Base-by-base conservation (phyloP, 2,113 vertebrate genomes). In the Aphyosemion australe region DNA sequence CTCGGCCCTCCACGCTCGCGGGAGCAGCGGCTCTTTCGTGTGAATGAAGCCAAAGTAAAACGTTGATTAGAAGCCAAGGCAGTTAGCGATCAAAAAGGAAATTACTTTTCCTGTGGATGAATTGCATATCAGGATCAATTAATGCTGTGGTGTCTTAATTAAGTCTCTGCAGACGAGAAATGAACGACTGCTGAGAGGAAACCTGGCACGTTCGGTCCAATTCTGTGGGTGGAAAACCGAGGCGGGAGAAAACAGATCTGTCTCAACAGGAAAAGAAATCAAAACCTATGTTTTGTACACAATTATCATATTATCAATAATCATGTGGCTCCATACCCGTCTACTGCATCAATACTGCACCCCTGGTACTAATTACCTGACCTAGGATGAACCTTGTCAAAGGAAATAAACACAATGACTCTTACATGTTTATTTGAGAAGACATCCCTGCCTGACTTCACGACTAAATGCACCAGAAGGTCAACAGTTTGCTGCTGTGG, bases 61-160 rank as follows among this genome's bases (percentile, higher is more conserved):
- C 31, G 41, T 39, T 84, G 80, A 85, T 87, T 87, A 79, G 50
- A 69, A 73, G 79, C 60, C 71, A 61, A 69, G 67, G 34, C 70
- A 78, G 64, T 80, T 84, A 77, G 80, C 64, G 69, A 86, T 87
- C 74, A 80, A 34, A 75, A 76, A 80, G 79, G 76, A 90, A 88
- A 90, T 78, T 58, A 77, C 64, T 78, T 82, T 78, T 82, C 68
- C 73, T 72, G 60, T 78, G 63, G 81, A 84, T 83, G 80, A 86
- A 77, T 80, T 76, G 76, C 82, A 85, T 73, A 91, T 83, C 76
- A 74, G 77, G 78, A 87, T 74, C 80, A 89, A 87, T 90, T 87
- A 88, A 89, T 79, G 75, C 41, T 18, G 26, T 31, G 41, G 39
- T 50, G 70, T 81, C 78, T 84, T 86, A 86, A 88, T 84, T 67